Percentiles rank a stretch among this genome's conserved stretches.
Evolutionary conservation across 2,888 invertebrate species (phyloP).

Genomic region (Andrena bicolor): DNA sequence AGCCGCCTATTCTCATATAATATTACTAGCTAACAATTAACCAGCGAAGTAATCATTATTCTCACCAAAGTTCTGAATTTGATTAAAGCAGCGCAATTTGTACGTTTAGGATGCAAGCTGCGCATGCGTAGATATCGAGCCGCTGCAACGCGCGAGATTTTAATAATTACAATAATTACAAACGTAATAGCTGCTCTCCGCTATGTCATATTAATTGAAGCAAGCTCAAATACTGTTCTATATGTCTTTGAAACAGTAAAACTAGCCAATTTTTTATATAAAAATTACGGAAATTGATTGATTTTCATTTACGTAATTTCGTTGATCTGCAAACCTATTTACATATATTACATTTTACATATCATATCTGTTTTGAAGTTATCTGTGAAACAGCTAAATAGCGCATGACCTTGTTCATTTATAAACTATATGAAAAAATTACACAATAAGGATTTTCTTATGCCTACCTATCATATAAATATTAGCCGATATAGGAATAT

Average conservation of each 20-base stretch:
- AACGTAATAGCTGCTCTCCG: not conserved
- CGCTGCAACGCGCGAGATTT: conserved; percentile 31
- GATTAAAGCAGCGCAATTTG: conserved; percentile 48
- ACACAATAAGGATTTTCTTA: not conserved
- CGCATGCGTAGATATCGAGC: conserved; percentile 46
- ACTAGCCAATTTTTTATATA: not conserved
- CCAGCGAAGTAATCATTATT: not conserved
- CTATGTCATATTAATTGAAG: not conserved
- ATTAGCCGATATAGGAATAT: no score
- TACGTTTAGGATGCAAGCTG: not conserved
- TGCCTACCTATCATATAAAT: not conserved
- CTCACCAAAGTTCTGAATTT: conserved; percentile 40
- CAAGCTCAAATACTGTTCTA: no score
- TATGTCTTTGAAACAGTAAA: no score
- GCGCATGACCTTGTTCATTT: not conserved
- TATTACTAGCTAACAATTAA: not conserved
- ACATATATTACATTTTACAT: no score
- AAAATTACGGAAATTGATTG: conserved; percentile 12
- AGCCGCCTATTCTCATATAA: conserved; percentile 2
- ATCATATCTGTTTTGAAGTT: conserved; percentile 10
- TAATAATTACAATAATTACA: conserved; percentile 1
- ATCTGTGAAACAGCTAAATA: not conserved
- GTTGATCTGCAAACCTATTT: no score
- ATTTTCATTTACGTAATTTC: conserved; percentile 18
- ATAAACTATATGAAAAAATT: not conserved